Conservation (phyloP, 2,797 vertebrate genomes). For the Gouania willdenowi region DNA sequence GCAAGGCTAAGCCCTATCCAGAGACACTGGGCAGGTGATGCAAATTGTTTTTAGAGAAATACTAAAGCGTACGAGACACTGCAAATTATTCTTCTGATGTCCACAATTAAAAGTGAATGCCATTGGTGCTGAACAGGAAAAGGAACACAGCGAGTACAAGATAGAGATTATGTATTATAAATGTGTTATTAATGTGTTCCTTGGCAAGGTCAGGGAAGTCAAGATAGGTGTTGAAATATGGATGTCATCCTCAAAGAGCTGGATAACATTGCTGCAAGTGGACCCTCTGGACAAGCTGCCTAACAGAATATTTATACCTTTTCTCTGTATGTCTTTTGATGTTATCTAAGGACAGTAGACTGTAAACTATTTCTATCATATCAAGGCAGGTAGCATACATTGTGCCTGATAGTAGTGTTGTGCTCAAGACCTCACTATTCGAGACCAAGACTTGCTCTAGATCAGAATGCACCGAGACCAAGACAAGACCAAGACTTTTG, state of each 20-base stretch:
- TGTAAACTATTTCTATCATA: no score
- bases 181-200: constrained; percentile 78
- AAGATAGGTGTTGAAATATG: constrained; percentile 74
- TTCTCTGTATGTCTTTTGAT: constrained; percentile 29
- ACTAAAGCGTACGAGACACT: constrained; percentile 62
- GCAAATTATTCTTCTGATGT: constrained; percentile 73
- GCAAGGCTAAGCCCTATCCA: constrained; percentile 45
- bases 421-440: no score
- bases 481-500: no score
- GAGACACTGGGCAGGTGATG: constrained; percentile 55
- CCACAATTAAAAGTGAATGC: constrained; percentile 70
- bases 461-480: no score
- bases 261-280: constrained; percentile 64
- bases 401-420: no score
- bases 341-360: constrained; percentile 15
- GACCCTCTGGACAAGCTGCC: constrained; percentile 60
- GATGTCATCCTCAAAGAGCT: constrained; percentile 66
- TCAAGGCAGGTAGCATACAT: constrained; percentile 5
- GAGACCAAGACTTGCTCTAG: no score
- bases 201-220: constrained; percentile 72
- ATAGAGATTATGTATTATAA: constrained; percentile 75
- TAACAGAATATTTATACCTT: constrained; percentile 60
- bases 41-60: constrained; percentile 72
- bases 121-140: constrained; percentile 46
- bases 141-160: constrained; percentile 68